These are phyloP conservation scores for Trematomus loennbergii DNA, from an alignment of 2,113 vertebrate genomes.

Conservation along the genomic window DNA sequence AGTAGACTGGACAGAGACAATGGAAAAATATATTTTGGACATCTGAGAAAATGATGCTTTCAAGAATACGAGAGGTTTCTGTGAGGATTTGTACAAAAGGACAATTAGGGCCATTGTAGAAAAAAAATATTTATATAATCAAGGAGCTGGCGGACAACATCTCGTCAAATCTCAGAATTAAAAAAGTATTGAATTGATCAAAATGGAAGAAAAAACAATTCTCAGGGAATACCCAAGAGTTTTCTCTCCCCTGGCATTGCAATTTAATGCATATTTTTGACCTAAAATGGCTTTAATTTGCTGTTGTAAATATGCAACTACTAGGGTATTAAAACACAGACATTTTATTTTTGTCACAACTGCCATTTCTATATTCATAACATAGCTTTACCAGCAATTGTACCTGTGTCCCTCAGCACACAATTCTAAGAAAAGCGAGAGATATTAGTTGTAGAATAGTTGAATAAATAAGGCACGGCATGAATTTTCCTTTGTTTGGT, in stretches of 20 bases:
- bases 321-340: not conserved
- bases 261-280: too few species aligned
- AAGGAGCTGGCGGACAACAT: too few species aligned
- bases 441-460: not conserved
- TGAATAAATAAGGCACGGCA: not conserved
- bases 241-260: too few species aligned
- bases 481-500: not conserved
- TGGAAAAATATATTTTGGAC: not conserved
- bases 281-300: too few species aligned
- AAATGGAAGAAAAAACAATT: too few species aligned
- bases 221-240: too few species aligned
- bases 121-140: too few species aligned
- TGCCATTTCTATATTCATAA: not conserved
- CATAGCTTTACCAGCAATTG: not conserved
- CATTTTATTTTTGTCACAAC: not conserved
- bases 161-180: too few species aligned
- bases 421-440: not conserved
- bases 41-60: not conserved
- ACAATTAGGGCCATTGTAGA: too few species aligned
- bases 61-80: not conserved
- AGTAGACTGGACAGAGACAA: constrained; percentile 86
- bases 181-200: too few species aligned
- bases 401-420: not conserved
- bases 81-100: not conserved
- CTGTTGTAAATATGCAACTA: too few species aligned